Evolutionary conservation across 37 sponge, comb jelly and placozoan genomes (phyloP).

Genomic region (Geodia barretti): DNA sequence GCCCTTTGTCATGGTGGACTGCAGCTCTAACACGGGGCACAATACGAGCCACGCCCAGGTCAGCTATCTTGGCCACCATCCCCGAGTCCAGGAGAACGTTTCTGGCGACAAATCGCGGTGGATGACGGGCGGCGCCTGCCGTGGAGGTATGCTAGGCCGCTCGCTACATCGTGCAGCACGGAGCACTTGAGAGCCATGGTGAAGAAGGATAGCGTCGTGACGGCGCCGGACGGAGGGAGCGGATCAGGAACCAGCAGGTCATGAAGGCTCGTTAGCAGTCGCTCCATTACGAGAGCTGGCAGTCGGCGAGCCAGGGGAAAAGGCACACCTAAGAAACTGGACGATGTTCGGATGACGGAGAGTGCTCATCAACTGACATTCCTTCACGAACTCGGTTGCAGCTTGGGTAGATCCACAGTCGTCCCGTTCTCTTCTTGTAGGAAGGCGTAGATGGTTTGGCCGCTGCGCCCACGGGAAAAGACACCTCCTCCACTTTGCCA

Average conservation of each 20-base stretch:
- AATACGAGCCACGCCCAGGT: slow-evolving; percentile 21
- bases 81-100: slow-evolving; percentile 19
- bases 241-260: not conserved
- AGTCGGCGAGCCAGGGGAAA: not conserved
- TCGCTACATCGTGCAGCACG: slow-evolving; percentile 11
- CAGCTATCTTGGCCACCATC: slow-evolving; percentile 20
- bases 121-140: slow-evolving; percentile 16
- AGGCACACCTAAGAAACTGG: slow-evolving; percentile 15
- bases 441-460: too few relatives aligned
- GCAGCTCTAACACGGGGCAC: not conserved
- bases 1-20: not conserved
- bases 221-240: not conserved
- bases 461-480: too few relatives aligned
- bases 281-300: slow-evolving; percentile 26
- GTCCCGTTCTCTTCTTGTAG: too few relatives aligned
- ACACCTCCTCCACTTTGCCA: too few relatives aligned
- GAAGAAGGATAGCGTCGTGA: too few relatives aligned
- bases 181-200: slow-evolving; percentile 15
- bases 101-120: slow-evolving; percentile 25
- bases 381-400: not conserved
- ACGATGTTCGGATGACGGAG: too few relatives aligned
- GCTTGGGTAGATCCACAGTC: not conserved
- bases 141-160: slow-evolving; percentile 24
- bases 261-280: slow-evolving; percentile 8
- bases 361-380: slow-evolving; percentile 15